phyloP scores from a whole-genome alignment of 2,888 invertebrate species.

The Steinernema scapterisci region DNA sequence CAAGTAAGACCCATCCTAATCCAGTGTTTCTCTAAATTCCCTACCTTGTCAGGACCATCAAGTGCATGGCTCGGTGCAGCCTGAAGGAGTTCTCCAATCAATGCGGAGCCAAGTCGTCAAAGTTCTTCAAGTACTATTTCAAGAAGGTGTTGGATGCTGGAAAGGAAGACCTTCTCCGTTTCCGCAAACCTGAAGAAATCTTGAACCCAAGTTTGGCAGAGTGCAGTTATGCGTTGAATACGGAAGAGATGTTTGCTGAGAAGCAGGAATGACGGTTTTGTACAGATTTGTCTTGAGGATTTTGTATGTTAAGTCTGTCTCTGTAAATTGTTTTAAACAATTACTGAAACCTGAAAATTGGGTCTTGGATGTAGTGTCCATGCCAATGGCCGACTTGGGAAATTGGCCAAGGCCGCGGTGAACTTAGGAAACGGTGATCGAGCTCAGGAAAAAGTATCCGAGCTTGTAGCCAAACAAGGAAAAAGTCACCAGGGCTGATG shows the following conservation, averaged over 20 bases:
- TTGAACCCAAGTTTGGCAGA: neutral
- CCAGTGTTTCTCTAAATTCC: too few species aligned
- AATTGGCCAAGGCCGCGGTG: too few species aligned
- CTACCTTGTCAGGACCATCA: neutral
- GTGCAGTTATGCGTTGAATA: conserved; percentile 23
- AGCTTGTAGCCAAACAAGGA: too few species aligned
- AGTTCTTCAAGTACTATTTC: conserved; percentile 6
- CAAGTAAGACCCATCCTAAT: neutral
- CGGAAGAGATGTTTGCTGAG: neutral
- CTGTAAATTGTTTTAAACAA: too few species aligned
- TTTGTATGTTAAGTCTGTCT: too few species aligned
- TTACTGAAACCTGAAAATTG: too few species aligned
- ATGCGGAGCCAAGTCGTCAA: neutral
- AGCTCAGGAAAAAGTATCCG: too few species aligned
- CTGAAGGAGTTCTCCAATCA: neutral
- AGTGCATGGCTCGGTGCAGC: conserved; percentile 24
- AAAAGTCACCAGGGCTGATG: too few species aligned
- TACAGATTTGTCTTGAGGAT: too few species aligned
- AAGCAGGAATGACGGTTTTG: neutral
- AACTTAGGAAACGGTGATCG: too few species aligned
- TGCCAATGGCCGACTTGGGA: too few species aligned
- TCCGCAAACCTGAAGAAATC: conserved; percentile 1
- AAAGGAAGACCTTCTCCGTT: neutral
- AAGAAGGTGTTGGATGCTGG: conserved; percentile 4
- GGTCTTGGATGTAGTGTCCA: too few species aligned